A percentile compares a stretch with the other conserved stretches of the same genome.
Conservation (phyloP, 2,797 vertebrate species). For the Phataginus tetradactyla region DNA sequence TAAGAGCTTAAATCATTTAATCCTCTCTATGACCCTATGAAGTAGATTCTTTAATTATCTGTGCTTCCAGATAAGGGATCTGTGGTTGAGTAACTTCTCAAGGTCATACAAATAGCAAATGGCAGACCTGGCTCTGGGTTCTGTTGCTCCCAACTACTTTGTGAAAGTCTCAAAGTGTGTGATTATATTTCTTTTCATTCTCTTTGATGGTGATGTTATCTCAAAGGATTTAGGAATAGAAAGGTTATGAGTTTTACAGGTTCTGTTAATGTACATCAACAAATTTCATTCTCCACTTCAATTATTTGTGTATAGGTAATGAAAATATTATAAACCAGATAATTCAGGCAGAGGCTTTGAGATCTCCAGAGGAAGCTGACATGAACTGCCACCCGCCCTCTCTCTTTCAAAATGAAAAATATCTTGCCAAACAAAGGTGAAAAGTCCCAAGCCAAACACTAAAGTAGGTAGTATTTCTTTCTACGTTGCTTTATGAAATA, state of each 20-base stretch:
- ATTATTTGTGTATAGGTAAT: not conserved
- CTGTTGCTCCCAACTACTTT: not conserved
- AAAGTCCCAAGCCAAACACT: conserved; percentile 65
- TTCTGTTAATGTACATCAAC: conserved; percentile 9
- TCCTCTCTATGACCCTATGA: not conserved
- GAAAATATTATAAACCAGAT: not conserved
- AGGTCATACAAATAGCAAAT: conserved; percentile 38
- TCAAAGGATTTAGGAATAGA: conserved; percentile 48
- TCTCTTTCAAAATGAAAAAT: conserved; percentile 60
- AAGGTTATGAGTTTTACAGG: not conserved
- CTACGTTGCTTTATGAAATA: conserved; percentile 58
- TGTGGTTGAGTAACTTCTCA: not conserved
- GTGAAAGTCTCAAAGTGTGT: not conserved
- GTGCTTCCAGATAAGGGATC: conserved; percentile 2
- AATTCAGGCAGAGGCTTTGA: conserved; percentile 39
- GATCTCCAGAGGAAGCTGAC: conserved; percentile 10
- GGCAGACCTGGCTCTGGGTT: not conserved
- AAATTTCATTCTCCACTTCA: conserved; percentile 42
- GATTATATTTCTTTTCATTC: conserved; percentile 43
- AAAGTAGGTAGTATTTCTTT: conserved; percentile 62
- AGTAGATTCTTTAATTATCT: conserved; percentile 49
- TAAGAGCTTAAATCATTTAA: conserved; percentile 16
- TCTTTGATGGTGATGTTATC: conserved; percentile 28
- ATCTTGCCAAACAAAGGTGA: conserved; percentile 66
- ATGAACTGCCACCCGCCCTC: conserved; percentile 12